Conservation (phyloP, 2,888 invertebrate species). For the Chrysodeixis includens region DNA sequence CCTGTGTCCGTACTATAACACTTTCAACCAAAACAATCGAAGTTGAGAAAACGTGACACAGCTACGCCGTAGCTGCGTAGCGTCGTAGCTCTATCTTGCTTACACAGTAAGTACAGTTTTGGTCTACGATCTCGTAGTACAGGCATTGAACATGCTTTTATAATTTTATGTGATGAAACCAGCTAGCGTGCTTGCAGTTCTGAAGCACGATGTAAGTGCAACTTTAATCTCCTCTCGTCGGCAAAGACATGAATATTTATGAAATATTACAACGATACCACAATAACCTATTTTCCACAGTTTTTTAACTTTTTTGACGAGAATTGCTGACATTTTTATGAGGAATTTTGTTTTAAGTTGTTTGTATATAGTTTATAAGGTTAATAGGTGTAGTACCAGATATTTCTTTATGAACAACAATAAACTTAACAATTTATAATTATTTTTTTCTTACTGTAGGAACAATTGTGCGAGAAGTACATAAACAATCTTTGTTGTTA, state of each 20-base stretch:
- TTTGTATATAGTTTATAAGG: not conserved
- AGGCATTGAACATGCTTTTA: not conserved
- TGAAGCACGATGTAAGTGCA: constrained; percentile 40
- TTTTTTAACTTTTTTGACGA: constrained; percentile 28
- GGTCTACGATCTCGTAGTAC: not conserved
- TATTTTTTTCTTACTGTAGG: too few species aligned
- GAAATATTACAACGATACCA: constrained; percentile 41
- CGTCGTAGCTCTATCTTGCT: too few species aligned
- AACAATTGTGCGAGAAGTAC: too few species aligned
- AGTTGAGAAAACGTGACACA: too few species aligned
- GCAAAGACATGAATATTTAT: constrained; percentile 48
- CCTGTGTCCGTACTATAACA: not conserved
- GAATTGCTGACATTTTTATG: constrained; percentile 16
- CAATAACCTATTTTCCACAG: constrained; percentile 28
- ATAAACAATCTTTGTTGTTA: too few species aligned
- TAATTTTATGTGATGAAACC: constrained; percentile 16
- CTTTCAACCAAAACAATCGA: too few species aligned
- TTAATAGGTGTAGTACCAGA: not conserved
- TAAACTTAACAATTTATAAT: too few species aligned
- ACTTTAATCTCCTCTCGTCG: constrained; percentile 45
- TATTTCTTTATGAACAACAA: too few species aligned
- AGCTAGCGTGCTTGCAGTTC: constrained; percentile 21
- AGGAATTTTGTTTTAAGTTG: not conserved
- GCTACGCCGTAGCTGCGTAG: too few species aligned
- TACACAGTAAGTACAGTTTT: not conserved